A percentile compares a stretch with the other conserved stretches of the same genome.
Conservation (phyloP, 2,113 vertebrate species). For the Xenus cinereus region DNA sequence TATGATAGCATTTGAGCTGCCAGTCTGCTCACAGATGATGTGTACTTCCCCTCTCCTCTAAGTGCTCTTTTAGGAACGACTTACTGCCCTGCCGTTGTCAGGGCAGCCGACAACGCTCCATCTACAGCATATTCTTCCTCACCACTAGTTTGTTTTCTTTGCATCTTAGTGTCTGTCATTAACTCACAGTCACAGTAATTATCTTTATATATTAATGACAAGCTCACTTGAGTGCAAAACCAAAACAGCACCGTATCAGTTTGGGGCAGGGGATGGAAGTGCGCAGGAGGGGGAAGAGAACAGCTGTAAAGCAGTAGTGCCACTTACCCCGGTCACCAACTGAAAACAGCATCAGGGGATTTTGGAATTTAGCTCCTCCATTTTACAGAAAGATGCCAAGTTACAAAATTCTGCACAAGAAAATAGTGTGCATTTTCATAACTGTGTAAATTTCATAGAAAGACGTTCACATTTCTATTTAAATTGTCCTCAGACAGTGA, state of each 20-base stretch:
- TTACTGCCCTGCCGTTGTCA: not conserved
- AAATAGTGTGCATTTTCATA: not conserved
- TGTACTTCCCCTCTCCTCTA: not conserved
- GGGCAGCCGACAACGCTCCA: not conserved
- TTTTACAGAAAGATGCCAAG: not conserved
- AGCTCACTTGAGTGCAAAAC: not conserved
- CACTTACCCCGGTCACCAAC: not conserved
- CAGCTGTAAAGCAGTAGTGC: not conserved
- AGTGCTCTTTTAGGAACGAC: not conserved
- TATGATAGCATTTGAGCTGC: not conserved
- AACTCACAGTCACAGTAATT: not conserved
- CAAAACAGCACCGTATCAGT: not conserved
- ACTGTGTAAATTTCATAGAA: not conserved
- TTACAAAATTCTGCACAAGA: not conserved
- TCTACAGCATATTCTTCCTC: not conserved
- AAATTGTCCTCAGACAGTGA: not conserved
- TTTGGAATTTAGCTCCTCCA: not conserved
- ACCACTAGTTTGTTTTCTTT: not conserved
- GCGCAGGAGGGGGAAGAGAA: not conserved
- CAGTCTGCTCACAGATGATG: not conserved
- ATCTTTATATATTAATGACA: not conserved
- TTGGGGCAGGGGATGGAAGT: not conserved
- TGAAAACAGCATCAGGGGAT: not conserved
- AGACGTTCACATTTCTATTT: not conserved
- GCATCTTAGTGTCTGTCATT: not conserved